A percentile compares a stretch with the other conserved stretches of the same genome.
These are phyloP conservation scores for Drosophila rufa DNA, from an alignment of 1,140 invertebrate species.

Conservation along the genomic window DNA sequence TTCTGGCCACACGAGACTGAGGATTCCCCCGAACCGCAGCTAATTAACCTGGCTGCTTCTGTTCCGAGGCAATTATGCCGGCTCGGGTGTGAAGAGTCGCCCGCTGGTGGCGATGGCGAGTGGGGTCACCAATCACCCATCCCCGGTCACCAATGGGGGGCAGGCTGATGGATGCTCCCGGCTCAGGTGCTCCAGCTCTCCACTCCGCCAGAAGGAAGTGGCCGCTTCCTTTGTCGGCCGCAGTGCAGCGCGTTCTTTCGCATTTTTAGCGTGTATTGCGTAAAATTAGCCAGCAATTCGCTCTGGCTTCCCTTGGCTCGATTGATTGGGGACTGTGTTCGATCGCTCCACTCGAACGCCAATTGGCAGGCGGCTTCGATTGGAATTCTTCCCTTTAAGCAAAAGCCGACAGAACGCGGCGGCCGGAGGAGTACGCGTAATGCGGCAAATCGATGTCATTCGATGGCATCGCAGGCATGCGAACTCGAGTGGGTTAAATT, in stretches of 20 bases:
- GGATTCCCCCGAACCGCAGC: constrained; percentile 13
- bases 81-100: constrained; percentile 66
- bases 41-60: constrained; percentile 52
- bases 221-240: constrained; percentile 60
- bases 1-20: constrained; percentile 39
- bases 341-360: constrained; percentile 52
- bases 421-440: constrained; percentile 4
- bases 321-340: constrained; percentile 61
- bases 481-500: constrained; percentile 3
- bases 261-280: constrained; percentile 63
- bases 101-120: constrained; percentile 26
- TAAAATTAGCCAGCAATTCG: constrained; percentile 70
- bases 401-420: constrained; percentile 62
- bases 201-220: constrained; percentile 51
- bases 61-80: constrained; percentile 56
- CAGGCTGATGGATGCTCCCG: constrained; percentile 29
- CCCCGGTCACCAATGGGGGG: neutral
- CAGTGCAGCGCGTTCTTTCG: constrained; percentile 32
- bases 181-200: constrained; percentile 38
- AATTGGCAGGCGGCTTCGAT: constrained; percentile 40
- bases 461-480: constrained; percentile 48
- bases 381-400: constrained; percentile 61
- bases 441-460: constrained; percentile 47
- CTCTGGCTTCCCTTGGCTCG: constrained; percentile 53
- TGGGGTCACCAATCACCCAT: constrained; percentile 11